Percentiles rank a stretch among this genome's conserved stretches.
These are phyloP conservation scores for Pycnonotus jocosus DNA, from an alignment of 2,113 vertebrate species.

Conservation along the genomic window DNA sequence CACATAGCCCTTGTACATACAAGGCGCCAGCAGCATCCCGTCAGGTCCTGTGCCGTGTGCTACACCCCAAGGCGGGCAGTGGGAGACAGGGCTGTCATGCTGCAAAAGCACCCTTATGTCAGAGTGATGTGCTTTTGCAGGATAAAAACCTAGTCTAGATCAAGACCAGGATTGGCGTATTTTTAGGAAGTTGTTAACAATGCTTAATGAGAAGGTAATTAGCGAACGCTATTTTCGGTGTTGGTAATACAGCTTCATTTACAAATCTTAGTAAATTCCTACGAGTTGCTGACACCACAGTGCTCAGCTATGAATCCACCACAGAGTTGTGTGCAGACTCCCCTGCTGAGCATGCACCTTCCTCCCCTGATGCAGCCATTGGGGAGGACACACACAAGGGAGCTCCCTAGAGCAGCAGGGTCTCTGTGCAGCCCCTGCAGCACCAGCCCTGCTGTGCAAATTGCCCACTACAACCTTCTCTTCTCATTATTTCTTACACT, in stretches of 20 bases:
- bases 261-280: background rate
- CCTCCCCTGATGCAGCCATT: fast-evolving
- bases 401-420: background rate
- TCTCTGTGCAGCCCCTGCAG: background rate
- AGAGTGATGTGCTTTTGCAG: background rate
- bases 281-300: background rate
- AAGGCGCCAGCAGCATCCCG: background rate
- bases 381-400: background rate
- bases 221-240: fast-evolving
- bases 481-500: fast-evolving
- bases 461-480: background rate
- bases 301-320: background rate
- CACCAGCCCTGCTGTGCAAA: background rate
- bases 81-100: fast-evolving
- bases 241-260: fast-evolving
- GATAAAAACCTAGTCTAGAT: background rate
- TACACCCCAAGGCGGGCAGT: fast-evolving
- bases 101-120: background rate
- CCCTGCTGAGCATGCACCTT: fast-evolving
- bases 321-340: fast-evolving
- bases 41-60: background rate
- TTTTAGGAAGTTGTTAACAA: background rate
- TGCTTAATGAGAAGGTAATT: background rate
- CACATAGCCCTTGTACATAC: background rate
- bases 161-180: background rate